A percentile compares a stretch with the other conserved stretches of the same genome.
Conservation (phyloP, 2,797 vertebrate genomes). For the Lacerta bilineata region DNA sequence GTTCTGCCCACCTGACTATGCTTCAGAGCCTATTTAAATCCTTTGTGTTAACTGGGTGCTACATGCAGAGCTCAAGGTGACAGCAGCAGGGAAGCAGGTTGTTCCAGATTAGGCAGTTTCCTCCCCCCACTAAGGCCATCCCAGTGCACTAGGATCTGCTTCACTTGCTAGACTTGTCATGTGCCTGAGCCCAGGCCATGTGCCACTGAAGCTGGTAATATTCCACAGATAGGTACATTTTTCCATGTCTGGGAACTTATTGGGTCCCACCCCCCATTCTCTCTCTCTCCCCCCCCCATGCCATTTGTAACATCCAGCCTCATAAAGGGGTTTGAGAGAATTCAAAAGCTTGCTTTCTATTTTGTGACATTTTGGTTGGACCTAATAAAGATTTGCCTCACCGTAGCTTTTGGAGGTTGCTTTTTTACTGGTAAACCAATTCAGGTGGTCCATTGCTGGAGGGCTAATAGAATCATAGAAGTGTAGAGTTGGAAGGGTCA, state of each 20-base stretch:
- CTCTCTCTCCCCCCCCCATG: too few species aligned
- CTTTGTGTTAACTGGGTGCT: not conserved
- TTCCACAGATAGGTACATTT: not conserved
- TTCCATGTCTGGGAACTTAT: not conserved
- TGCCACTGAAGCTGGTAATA: not conserved
- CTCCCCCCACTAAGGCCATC: not conserved
- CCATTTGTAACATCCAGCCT: not conserved
- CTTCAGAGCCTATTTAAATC: constrained; percentile 8
- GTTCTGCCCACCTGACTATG: not conserved
- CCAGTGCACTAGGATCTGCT: not conserved
- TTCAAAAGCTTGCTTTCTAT: not conserved
- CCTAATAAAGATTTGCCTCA: not conserved
- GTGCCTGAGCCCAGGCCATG: not conserved
- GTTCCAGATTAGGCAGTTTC: constrained; percentile 7
- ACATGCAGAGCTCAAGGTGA: not conserved
- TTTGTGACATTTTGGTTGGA: not conserved
- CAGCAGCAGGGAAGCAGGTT: constrained; percentile 2
- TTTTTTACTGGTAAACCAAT: too few species aligned
- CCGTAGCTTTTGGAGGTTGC: not conserved
- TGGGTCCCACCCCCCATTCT: not conserved
- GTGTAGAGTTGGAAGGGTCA: too few species aligned
- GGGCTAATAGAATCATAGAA: not conserved
- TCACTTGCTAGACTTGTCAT: not conserved
- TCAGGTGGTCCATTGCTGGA: too few species aligned
- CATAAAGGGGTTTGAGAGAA: not conserved